Conservation (phyloP, 2,888 invertebrate species). For the Hirtodrosophila histrioides region DNA sequence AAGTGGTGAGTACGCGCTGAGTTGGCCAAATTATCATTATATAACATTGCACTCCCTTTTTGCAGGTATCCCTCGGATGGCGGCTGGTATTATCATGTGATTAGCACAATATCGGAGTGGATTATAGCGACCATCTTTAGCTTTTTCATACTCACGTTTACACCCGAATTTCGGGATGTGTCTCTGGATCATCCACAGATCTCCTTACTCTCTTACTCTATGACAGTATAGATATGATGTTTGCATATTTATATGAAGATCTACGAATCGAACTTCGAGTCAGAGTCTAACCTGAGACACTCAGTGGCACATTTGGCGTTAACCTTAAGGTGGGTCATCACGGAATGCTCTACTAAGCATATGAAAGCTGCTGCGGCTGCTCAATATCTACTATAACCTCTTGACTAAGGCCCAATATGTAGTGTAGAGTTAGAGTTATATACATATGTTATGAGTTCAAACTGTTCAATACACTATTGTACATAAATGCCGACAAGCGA, state of each 20-base stretch:
- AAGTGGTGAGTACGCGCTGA: constrained; percentile 84
- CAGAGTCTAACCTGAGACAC: neutral
- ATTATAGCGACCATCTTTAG: constrained; percentile 87
- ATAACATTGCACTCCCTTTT: neutral
- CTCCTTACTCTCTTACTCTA: constrained; percentile 75
- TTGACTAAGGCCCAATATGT: constrained; percentile 28
- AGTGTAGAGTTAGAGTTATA: constrained; percentile 23
- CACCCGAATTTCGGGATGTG: constrained; percentile 87
- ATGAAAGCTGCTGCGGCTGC: neutral
- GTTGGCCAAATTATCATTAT: neutral
- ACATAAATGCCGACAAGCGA: constrained; percentile 1
- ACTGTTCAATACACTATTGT: constrained; percentile 6
- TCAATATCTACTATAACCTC: constrained; percentile 12
- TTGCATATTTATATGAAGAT: constrained; percentile 11
- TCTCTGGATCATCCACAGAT: constrained; percentile 85
- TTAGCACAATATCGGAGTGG: constrained; percentile 89
- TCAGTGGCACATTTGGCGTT: neutral
- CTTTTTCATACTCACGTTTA: constrained; percentile 87
- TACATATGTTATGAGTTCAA: constrained; percentile 6
- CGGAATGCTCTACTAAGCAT: constrained; percentile 15
- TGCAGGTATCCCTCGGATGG: constrained; percentile 86
- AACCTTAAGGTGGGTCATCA: neutral
- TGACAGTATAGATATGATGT: constrained; percentile 64
- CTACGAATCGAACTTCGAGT: neutral
- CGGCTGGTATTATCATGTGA: constrained; percentile 88